phyloP scores from a whole-genome alignment of 2,113 vertebrate genomes.

The Girardinichthys multiradiatus region DNA sequence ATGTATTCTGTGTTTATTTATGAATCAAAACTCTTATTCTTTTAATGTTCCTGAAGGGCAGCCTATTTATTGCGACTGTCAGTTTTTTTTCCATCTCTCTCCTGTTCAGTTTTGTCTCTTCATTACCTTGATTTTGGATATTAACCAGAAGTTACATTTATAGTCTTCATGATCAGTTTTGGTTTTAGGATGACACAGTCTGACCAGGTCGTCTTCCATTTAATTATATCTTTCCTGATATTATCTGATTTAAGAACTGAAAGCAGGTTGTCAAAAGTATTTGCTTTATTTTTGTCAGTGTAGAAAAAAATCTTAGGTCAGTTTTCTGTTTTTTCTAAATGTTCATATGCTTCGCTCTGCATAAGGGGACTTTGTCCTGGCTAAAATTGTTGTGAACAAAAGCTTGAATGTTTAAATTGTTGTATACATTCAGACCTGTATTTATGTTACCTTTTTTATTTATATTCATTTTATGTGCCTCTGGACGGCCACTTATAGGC shows the following conservation, averaged over 20 bases:
- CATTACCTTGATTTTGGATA: not conserved
- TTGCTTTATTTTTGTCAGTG: too few relatives aligned
- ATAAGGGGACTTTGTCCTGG: constrained; percentile 32
- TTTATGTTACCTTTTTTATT: not conserved
- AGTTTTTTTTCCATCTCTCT: not conserved
- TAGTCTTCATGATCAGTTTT: too few relatives aligned
- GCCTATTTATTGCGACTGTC: constrained; percentile 28
- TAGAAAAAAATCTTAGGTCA: too few relatives aligned
- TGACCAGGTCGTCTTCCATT: too few relatives aligned
- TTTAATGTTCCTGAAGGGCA: constrained; percentile 22
- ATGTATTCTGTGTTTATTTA: constrained; percentile 68
- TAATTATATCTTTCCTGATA: too few relatives aligned
- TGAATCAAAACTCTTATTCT: constrained; percentile 47
- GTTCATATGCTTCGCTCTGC: too few relatives aligned
- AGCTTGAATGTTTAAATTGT: not conserved
- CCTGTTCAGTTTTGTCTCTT: constrained; percentile 10
- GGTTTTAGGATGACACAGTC: too few relatives aligned
- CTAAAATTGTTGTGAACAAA: constrained; percentile 45
- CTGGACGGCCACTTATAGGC: constrained; percentile 44
- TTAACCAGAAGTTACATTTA: not conserved
- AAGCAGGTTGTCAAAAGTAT: too few relatives aligned
- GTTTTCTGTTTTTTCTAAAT: too few relatives aligned
- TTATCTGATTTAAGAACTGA: too few relatives aligned
- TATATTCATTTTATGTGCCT: constrained; percentile 32
- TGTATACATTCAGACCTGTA: not conserved